Evolutionary conservation across 1,140 invertebrate genomes (phyloP).

Genomic region (Bursaphelenchus mucronatus): DNA sequence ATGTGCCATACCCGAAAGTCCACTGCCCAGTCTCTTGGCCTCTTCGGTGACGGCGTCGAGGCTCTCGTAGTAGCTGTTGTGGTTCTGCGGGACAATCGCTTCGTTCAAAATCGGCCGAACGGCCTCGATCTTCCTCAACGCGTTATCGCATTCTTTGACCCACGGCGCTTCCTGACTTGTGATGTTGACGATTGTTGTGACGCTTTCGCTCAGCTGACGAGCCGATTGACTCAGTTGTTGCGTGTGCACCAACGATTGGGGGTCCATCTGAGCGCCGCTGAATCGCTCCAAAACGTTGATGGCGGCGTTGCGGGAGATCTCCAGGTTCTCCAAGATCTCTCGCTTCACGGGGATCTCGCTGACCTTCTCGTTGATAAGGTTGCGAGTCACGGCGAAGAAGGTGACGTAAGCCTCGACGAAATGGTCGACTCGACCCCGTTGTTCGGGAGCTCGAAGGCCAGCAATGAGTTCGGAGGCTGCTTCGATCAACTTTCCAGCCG

Average conservation of each 20-base stretch:
- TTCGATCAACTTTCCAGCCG: conserved; percentile 76
- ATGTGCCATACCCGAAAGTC: conserved; percentile 87
- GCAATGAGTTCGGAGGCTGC: conserved; percentile 75
- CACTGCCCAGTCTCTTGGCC: conserved; percentile 76
- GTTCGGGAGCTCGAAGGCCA: conserved; percentile 67
- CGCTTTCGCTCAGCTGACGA: conserved; percentile 39
- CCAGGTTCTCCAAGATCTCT: conserved; percentile 64
- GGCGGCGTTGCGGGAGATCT: conserved; percentile 79
- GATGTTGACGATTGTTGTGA: conserved; percentile 44
- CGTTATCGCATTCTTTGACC: conserved; percentile 80
- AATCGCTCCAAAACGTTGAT: conserved; percentile 78
- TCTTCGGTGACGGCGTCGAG: conserved; percentile 88
- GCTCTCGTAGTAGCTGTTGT: conserved; percentile 86
- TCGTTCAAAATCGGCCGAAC: conserved; percentile 77
- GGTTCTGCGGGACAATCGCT: conserved; percentile 75
- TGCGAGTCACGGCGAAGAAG: conserved; percentile 45
- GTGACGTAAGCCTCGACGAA: conserved; percentile 65
- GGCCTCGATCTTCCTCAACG: conserved; percentile 82
- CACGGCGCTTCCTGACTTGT: conserved; percentile 48
- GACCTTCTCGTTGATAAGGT: conserved; percentile 33
- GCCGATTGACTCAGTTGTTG: conserved; percentile 50
- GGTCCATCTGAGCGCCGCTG: conserved; percentile 78
- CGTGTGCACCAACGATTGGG: conserved; percentile 78
- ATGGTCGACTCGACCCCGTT: conserved; percentile 70
- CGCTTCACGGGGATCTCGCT: conserved; percentile 15